A percentile compares a stretch with the other conserved stretches of the same genome.
phyloP scores from a whole-genome alignment of 2,113 vertebrate species.

The Tretioscincus oriximinensis region DNA sequence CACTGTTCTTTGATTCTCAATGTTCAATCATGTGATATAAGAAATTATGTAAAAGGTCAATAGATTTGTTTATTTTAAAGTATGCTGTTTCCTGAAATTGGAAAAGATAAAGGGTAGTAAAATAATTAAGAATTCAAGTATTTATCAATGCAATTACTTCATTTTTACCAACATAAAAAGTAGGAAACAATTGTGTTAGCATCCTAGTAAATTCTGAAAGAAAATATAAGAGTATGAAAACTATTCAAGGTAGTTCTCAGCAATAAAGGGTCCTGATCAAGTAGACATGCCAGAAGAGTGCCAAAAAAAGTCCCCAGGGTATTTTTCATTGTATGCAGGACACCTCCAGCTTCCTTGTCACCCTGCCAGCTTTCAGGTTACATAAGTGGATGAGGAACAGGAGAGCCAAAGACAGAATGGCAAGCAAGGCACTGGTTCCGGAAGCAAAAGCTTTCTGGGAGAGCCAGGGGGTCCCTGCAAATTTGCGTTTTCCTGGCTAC shows the following conservation, averaged over 20 bases:
- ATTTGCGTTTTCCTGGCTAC: too few relatives aligned
- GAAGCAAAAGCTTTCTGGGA: too few relatives aligned
- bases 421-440: too few relatives aligned
- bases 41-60: not conserved
- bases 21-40: not conserved
- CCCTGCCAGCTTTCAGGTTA: too few relatives aligned
- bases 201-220: not conserved
- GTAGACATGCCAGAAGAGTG: too few relatives aligned
- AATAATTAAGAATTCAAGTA: not conserved
- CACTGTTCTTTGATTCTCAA: not conserved
- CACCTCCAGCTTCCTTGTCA: too few relatives aligned
- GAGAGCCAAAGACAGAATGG: not conserved
- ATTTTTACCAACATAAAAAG: not conserved
- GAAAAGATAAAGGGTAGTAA: not conserved
- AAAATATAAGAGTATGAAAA: too few relatives aligned
- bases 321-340: too few relatives aligned
- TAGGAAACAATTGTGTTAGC: not conserved
- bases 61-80: not conserved
- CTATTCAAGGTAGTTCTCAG: not conserved
- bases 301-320: too few relatives aligned
- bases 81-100: not conserved
- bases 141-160: not conserved
- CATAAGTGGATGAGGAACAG: not conserved
- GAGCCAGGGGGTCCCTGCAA: too few relatives aligned
- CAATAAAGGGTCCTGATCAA: not conserved